Percentiles rank a stretch among this genome's conserved stretches.
Evolutionary conservation across 2,797 vertebrate genomes (phyloP).

Genomic region (Mormyrops attenuatus): DNA sequence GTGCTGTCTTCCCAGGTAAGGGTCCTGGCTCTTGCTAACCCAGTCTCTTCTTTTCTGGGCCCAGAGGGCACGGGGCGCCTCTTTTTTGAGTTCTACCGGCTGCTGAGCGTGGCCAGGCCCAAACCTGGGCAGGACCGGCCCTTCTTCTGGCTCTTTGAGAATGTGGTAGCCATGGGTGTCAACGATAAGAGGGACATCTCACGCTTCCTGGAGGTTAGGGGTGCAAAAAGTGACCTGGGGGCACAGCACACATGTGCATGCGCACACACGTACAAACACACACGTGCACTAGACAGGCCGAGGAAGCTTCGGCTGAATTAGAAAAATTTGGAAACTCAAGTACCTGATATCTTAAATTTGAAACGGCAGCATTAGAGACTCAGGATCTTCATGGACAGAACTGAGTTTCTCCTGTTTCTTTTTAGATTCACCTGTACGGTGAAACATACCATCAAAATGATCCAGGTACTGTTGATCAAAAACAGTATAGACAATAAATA

Average conservation of each 20-base stretch:
- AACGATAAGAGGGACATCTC: slow-evolving; percentile 92
- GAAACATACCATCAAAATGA: background rate
- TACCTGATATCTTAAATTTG: background rate
- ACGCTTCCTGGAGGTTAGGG: slow-evolving; percentile 79
- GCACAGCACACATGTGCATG: background rate
- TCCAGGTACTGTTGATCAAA: background rate
- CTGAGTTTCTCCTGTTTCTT: background rate
- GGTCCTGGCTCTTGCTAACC: background rate
- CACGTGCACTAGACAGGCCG: background rate
- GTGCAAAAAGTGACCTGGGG: background rate
- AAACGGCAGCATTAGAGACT: background rate
- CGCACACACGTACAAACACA: background rate
- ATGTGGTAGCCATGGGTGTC: slow-evolving; percentile 91
- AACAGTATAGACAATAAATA: background rate
- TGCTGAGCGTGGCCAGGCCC: slow-evolving; percentile 79
- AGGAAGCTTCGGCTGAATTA: background rate
- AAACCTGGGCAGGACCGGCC: slow-evolving; percentile 79
- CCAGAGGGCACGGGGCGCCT: slow-evolving; percentile 83
- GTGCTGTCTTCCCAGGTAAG: background rate
- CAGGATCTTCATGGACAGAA: background rate
- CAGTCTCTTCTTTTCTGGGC: background rate
- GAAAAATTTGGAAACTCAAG: background rate
- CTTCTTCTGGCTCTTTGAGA: slow-evolving; percentile 97
- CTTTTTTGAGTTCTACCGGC: slow-evolving; percentile 92
- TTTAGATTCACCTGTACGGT: background rate